Evolutionary conservation across 2,888 invertebrate genomes (phyloP).

Genomic region (Herminia tarsipennalis): DNA sequence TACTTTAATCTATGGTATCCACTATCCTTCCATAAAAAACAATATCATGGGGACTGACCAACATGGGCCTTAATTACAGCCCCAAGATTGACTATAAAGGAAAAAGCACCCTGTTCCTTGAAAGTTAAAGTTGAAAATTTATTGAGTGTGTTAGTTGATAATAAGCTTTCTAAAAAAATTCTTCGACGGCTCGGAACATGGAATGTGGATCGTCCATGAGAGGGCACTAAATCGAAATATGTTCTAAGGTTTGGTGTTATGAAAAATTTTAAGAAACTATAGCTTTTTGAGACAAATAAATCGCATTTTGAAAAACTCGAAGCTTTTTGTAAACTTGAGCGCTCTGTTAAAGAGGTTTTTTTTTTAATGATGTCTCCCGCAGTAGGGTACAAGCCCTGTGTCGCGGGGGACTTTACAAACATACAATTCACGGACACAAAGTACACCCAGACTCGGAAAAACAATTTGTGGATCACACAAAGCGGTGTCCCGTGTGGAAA

Average conservation of each 20-base stretch:
- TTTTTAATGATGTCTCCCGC: too few relatives aligned
- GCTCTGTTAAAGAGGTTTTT: too few relatives aligned
- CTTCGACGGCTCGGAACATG: constrained; percentile 69
- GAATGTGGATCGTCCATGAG: constrained; percentile 76
- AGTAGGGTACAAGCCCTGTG: too few relatives aligned
- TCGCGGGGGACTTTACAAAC: too few relatives aligned
- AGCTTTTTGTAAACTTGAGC: too few relatives aligned
- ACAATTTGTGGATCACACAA: too few relatives aligned
- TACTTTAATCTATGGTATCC: constrained; percentile 74
- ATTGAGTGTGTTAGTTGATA: constrained; percentile 39
- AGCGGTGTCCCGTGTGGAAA: too few relatives aligned
- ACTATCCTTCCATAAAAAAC: constrained; percentile 80
- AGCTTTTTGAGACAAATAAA: neutral
- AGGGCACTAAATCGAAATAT: constrained; percentile 52
- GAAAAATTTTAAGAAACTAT: constrained; percentile 47
- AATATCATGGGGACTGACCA: constrained; percentile 75
- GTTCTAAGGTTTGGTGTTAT: constrained; percentile 48
- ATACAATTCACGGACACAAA: too few relatives aligned
- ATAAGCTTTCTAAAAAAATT: constrained; percentile 82
- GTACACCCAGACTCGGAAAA: too few relatives aligned
- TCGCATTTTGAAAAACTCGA: too few relatives aligned
- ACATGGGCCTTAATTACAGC: constrained; percentile 78
- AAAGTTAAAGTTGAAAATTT: constrained; percentile 40
- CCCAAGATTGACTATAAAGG: constrained; percentile 28
- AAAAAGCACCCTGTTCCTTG: constrained; percentile 39